These are phyloP conservation scores for Andrena minutula DNA, from an alignment of 2,888 invertebrate species.

Conservation along the genomic window DNA sequence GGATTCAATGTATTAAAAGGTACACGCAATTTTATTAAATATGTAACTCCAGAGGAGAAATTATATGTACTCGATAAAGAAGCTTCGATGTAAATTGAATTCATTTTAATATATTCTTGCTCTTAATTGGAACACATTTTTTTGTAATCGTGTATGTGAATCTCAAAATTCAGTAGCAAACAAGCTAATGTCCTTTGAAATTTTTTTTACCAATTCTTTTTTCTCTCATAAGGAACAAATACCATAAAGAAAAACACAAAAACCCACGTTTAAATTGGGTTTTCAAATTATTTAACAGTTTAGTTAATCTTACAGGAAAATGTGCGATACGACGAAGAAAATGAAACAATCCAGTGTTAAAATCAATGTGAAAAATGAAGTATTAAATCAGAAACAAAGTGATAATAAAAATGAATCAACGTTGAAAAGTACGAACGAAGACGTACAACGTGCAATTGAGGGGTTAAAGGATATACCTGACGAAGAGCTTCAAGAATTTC, in stretches of 20 bases:
- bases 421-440: slow-evolving; percentile 70
- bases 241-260: not conserved
- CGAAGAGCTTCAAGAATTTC: slow-evolving; percentile 80
- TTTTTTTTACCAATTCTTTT: not conserved
- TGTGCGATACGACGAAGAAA: slow-evolving; percentile 52
- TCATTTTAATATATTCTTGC: slow-evolving; percentile 12
- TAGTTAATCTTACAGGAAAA: slow-evolving; percentile 53
- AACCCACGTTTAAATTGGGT: not conserved
- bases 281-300: slow-evolving; percentile 25
- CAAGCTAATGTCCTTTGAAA: not conserved
- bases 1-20: slow-evolving; percentile 10
- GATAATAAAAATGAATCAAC: slow-evolving; percentile 42
- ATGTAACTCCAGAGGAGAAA: slow-evolving; percentile 3
- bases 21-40: slow-evolving; percentile 11
- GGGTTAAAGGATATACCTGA: slow-evolving; percentile 80
- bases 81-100: slow-evolving; percentile 22
- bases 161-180: slow-evolving; percentile 8
- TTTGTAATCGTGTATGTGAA: slow-evolving; percentile 2
- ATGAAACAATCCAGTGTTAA: slow-evolving; percentile 57
- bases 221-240: not conserved
- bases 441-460: slow-evolving; percentile 79
- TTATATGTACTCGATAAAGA: slow-evolving; percentile 10
- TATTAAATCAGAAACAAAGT: slow-evolving; percentile 35
- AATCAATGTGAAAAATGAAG: slow-evolving; percentile 45
- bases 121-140: slow-evolving; percentile 9